phyloP scores from a whole-genome alignment of 2,113 vertebrate genomes.

The Rhynchomys soricoides region DNA sequence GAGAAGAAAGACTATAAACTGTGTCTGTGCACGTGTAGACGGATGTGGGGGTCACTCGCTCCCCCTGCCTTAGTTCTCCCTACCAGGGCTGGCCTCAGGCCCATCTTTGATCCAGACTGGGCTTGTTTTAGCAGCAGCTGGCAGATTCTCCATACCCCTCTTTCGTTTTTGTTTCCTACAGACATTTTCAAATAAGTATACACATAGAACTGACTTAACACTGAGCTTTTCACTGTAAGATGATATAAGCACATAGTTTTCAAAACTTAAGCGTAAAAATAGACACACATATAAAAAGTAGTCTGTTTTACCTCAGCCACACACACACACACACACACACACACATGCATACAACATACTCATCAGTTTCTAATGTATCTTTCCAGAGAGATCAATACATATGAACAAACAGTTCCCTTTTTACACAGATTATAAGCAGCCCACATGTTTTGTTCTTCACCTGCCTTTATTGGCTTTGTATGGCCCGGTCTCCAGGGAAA shows the following conservation, averaged over 20 bases:
- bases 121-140: slow-evolving; percentile 42
- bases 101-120: not conserved
- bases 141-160: not conserved
- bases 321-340: not conserved
- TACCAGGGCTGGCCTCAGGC: not conserved
- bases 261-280: not conserved
- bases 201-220: slow-evolving; percentile 21
- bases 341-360: not conserved
- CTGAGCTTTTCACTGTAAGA: slow-evolving; percentile 46
- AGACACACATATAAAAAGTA: not conserved
- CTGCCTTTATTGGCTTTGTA: not conserved
- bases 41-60: not conserved
- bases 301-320: not conserved
- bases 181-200: slow-evolving; percentile 57
- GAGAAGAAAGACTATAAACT: not conserved
- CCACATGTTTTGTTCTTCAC: not conserved
- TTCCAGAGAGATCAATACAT: not conserved
- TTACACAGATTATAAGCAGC: not conserved
- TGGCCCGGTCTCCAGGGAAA: not conserved
- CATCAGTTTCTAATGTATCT: not conserved
- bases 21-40: not conserved
- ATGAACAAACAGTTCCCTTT: not conserved
- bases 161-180: slow-evolving; percentile 46
- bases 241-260: not conserved
- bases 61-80: not conserved